Base-by-base conservation (phyloP, 2,797 vertebrate species). In the Pseudochaenichthys georgianus region DNA sequence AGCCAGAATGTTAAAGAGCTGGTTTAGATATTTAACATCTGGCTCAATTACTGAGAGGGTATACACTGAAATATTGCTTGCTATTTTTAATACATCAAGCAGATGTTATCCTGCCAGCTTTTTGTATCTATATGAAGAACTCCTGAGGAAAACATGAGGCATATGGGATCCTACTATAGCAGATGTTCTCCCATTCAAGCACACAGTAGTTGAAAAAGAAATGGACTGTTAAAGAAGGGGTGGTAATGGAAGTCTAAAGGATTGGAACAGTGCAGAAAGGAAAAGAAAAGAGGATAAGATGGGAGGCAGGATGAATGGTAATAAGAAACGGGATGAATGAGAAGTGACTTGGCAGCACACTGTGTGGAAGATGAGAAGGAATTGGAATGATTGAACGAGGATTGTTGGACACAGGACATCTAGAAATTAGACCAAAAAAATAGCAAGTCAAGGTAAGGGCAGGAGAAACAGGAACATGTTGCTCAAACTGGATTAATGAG, bases 211-310 rank as follows among this genome's bases (percentile, higher is more conserved):
- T 58, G 47, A 64, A 42, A 45, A 51, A 38, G 41, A 41, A 12
- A 66, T 9, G 4, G 46, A 42, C 43, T 2, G 8, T 23, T 23
- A 13, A 16, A 67, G 51, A 60, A 19, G 9, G 4, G 28, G 43
- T 23, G 34, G 58, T 46, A 16, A 62, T 57, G 9, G 9, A 10
- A 57, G 48, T 46, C 1, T 1, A 46, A 45, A 41, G 51, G 34
- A 52, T 59, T 60, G 47, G 72, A 68, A 69, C n/a, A 13, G 61
- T 74, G 1, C 15, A 48, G 52, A 46, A 11, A 4, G 43, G 43
- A 78, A 64, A 75, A 81, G 50, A 65, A 85, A 73, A 38, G 15
- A 70, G 58, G 45, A 60, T 58, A 75, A 75, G 64, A 51, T n/a
- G 1, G 17, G 52, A 64, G 67, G 58, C 28, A 66, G 64, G 61